These are phyloP conservation scores for Platyrinchus mystaceus DNA, from an alignment of 2,797 vertebrate genomes.

Conservation along the genomic window DNA sequence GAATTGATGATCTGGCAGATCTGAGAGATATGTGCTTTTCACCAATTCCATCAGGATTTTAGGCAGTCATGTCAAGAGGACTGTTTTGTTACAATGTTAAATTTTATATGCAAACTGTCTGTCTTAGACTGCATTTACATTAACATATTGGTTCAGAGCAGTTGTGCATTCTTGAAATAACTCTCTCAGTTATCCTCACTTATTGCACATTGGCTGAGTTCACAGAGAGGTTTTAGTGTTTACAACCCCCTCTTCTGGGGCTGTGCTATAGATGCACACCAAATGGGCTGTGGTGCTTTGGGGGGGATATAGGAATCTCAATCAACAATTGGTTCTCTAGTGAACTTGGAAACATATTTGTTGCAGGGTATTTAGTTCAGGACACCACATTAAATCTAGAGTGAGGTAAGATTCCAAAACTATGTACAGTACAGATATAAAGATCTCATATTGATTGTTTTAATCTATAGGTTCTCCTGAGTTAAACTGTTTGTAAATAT, in stretches of 20 bases:
- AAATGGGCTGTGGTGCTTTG: background rate
- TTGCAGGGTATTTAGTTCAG: background rate
- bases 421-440: background rate
- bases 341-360: background rate
- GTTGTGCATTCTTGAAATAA: constrained; percentile 33
- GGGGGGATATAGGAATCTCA: background rate
- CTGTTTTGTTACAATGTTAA: constrained; percentile 8
- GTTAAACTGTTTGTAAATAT: background rate
- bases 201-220: background rate
- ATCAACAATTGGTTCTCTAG: background rate
- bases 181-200: background rate
- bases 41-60: constrained; percentile 1
- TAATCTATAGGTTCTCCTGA: background rate
- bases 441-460: background rate
- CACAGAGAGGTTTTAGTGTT: background rate
- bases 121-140: constrained; percentile 16
- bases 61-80: constrained; percentile 32
- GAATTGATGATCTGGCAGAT: constrained; percentile 17
- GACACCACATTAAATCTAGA: background rate
- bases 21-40: background rate
- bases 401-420: background rate
- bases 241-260: background rate
- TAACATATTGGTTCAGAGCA: constrained; percentile 21
- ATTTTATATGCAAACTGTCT: constrained; percentile 22
- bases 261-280: background rate